Evolutionary conservation across 2,113 vertebrate genomes (phyloP).

Genomic region (Chascanopsetta lugubris): DNA sequence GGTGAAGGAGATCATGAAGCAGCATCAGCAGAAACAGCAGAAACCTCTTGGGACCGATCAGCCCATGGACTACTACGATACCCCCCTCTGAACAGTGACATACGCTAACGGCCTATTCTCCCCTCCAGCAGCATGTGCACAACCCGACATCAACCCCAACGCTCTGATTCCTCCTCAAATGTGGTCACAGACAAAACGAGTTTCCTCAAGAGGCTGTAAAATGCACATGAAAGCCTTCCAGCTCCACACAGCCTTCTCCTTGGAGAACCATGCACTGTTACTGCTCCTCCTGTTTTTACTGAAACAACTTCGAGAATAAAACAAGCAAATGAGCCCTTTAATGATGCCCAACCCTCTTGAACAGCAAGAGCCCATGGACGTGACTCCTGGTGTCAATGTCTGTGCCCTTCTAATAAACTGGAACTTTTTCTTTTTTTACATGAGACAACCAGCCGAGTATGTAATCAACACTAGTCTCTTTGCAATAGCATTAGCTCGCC

Average conservation of each 20-base stretch:
- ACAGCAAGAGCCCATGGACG: slow-evolving; percentile 37
- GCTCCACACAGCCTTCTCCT: slow-evolving; percentile 39
- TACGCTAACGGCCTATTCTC: slow-evolving; percentile 28
- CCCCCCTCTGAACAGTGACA: slow-evolving; percentile 86
- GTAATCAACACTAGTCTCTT: slow-evolving; percentile 79
- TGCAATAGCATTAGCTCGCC: slow-evolving; percentile 71
- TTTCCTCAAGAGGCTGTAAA: slow-evolving; percentile 39
- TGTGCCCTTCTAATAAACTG: slow-evolving; percentile 67
- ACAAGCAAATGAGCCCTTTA: slow-evolving; percentile 80
- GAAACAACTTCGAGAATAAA: slow-evolving; percentile 32
- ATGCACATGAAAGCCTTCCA: slow-evolving; percentile 54
- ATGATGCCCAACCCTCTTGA: slow-evolving; percentile 61
- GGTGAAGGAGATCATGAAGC: slow-evolving; percentile 98
- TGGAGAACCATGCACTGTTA: slow-evolving; percentile 55
- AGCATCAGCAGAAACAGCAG: slow-evolving; percentile 92
- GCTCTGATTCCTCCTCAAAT: not conserved
- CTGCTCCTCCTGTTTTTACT: slow-evolving; percentile 35
- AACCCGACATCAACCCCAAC: not conserved
- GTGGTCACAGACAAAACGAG: slow-evolving; percentile 28
- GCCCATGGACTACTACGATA: slow-evolving; percentile 89
- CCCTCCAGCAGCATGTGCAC: slow-evolving; percentile 31
- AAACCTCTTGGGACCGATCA: slow-evolving; percentile 83
- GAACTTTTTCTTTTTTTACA: slow-evolving; percentile 61
- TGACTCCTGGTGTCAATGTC: slow-evolving; percentile 41
- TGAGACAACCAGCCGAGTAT: slow-evolving; percentile 66